Conservation (phyloP, 1,140 invertebrate genomes). For the Sarcophaga peregrina region DNA sequence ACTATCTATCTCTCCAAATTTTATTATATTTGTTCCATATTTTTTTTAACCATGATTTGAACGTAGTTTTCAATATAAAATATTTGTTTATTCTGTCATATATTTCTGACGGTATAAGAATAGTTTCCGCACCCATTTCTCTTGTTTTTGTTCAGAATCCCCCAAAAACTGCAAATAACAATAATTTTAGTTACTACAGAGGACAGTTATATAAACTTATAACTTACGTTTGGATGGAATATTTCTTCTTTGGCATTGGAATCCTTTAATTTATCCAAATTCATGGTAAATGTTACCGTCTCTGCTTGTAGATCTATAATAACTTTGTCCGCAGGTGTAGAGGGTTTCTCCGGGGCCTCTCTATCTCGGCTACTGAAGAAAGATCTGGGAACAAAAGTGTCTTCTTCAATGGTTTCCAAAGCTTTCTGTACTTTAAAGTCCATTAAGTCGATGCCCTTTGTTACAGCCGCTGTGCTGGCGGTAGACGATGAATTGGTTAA, state of each 20-base stretch:
- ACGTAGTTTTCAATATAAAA: neutral
- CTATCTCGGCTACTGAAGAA: slow-evolving; percentile 58
- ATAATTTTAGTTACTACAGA: slow-evolving; percentile 6
- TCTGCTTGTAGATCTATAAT: slow-evolving; percentile 61
- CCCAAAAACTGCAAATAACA: slow-evolving; percentile 56
- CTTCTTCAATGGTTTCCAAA: slow-evolving; percentile 61
- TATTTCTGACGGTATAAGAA: slow-evolving; percentile 62
- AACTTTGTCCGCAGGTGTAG: slow-evolving; percentile 52
- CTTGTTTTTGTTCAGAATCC: slow-evolving; percentile 55
- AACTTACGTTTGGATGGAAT: slow-evolving; percentile 53
- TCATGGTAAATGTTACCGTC: slow-evolving; percentile 54
- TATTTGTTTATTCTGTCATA: slow-evolving; percentile 52
- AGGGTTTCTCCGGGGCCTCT: slow-evolving; percentile 47
- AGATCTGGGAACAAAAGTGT: slow-evolving; percentile 53
- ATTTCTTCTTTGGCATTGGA: slow-evolving; percentile 31
- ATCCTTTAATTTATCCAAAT: neutral
- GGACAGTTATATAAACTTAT: slow-evolving; percentile 50
- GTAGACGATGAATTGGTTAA: slow-evolving; percentile 1
- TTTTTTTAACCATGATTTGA: neutral
- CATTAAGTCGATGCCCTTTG: slow-evolving; percentile 56
- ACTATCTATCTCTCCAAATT: neutral
- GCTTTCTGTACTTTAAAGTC: slow-evolving; percentile 57
- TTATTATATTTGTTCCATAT: neutral
- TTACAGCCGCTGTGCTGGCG: neutral
- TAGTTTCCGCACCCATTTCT: slow-evolving; percentile 63